Percentiles rank a stretch among this genome's conserved stretches.
Conservation (phyloP, 1,140 invertebrate genomes). For the Drosophila watanabei region DNA sequence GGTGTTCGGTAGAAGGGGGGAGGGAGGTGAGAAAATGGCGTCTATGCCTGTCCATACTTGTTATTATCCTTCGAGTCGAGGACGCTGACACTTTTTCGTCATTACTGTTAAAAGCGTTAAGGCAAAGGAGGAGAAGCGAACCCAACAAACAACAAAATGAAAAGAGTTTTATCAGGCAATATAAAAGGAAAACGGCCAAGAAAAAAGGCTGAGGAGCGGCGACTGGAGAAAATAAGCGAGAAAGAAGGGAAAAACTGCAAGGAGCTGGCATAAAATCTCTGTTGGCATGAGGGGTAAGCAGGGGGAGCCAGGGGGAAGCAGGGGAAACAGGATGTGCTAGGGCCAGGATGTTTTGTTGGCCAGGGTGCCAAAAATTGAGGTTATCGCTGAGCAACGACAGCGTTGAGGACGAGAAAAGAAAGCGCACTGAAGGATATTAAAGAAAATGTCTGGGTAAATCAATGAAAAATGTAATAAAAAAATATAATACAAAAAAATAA, state of each 20-base stretch:
- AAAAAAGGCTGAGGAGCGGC: not conserved
- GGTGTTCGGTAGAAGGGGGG: not conserved
- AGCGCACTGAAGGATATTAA: constrained; percentile 1
- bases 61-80: constrained; percentile 82
- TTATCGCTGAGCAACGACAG: constrained; percentile 68
- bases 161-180: constrained; percentile 78
- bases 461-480: not conserved
- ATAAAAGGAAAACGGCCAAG: constrained; percentile 39
- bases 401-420: constrained; percentile 29
- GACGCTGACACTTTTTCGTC: constrained; percentile 85
- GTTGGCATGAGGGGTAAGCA: constrained; percentile 8
- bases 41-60: constrained; percentile 79
- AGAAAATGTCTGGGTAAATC: too few relatives aligned
- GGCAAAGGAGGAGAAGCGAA: constrained; percentile 55
- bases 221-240: constrained; percentile 9
- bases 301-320: not conserved
- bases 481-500: not conserved
- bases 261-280: constrained; percentile 73
- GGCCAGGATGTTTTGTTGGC: constrained; percentile 72
- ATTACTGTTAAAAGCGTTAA: constrained; percentile 84
- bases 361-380: constrained; percentile 82
- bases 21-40: constrained; percentile 28
- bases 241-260: constrained; percentile 60
- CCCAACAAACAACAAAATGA: constrained; percentile 71
- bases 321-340: constrained; percentile 33